Evolutionary conservation across 2,113 vertebrate genomes (phyloP), one percentile per base, ranked within the genome.

Genomic region (Malurus cyaneus): DNA sequence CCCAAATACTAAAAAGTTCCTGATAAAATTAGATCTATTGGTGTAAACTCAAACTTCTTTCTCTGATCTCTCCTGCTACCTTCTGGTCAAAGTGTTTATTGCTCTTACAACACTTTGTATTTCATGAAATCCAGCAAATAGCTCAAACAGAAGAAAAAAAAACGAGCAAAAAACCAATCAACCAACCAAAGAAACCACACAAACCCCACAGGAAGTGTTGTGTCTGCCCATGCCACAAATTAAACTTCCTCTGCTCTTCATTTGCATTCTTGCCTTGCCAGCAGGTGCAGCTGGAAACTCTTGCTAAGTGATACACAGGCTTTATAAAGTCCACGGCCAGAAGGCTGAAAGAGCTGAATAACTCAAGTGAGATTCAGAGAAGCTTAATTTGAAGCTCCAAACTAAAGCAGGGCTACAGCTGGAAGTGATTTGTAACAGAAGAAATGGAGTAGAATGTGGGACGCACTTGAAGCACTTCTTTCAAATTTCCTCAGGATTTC

Each of bases 41-140:
- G 26, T 6, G 19, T 12, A 34, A 91, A 47, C 2, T 9, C 9
- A 73, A 73, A n/a, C 47, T 60, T 73, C 39, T 86, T 86, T 60
- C 23, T 42, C n/a, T 81, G 56, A 47, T 74, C 69, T 94, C 61
- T 91, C 60, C 84, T 92, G 93, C 89, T 74, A 24, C 73, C 92
- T 96, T 56, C 89, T 95, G 96, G 92, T n/a, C 39, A 52, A 81
- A 89, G 14, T 44, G 56, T 60, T 94, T 15, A 67, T 59, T 80
- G 44, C 32, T 70, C 73, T 79, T 17, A 46, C 9, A 47, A 29
- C 6, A 24, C 6, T 44, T 81, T 39, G 1, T 0, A 15, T 14
- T 49, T 49, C 9, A 32, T 29, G 31, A 80, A 53, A 78, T 24
- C 4, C 34, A 50, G 34, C 32, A 74, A 80, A 32, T 17, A 41